Evolutionary conservation across 2,888 invertebrate species (phyloP).

Genomic region (Plusia festucae): DNA sequence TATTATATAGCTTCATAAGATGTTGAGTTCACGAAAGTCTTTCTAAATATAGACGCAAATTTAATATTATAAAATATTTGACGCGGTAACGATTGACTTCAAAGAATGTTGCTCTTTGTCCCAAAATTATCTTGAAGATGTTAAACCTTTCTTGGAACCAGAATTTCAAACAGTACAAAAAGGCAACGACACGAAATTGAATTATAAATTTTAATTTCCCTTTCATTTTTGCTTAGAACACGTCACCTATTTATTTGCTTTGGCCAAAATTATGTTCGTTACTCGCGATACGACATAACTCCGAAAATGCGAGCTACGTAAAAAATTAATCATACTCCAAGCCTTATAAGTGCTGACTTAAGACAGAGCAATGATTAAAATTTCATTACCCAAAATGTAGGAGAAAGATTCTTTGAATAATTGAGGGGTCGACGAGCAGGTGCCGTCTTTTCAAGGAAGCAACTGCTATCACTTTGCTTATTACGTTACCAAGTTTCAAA

Average conservation of each 20-base stretch:
- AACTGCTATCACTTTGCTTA: slow-evolving; percentile 58
- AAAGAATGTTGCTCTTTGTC: slow-evolving; percentile 16
- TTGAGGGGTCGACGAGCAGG: slow-evolving; percentile 72
- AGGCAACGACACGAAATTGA: slow-evolving; percentile 14
- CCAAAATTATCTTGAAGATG: slow-evolving; percentile 1
- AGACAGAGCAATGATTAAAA: slow-evolving; percentile 76
- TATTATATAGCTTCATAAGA: background rate
- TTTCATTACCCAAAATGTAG: slow-evolving; percentile 82
- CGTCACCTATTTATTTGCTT: slow-evolving; percentile 11
- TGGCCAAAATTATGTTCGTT: slow-evolving; percentile 6
- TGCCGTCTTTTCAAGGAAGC: slow-evolving; percentile 55
- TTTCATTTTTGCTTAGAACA: slow-evolving; percentile 11
- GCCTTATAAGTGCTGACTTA: slow-evolving; percentile 70
- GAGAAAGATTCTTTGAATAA: slow-evolving; percentile 82
- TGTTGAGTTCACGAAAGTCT: slow-evolving; percentile 3
- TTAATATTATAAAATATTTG: slow-evolving; percentile 16
- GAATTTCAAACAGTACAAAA: slow-evolving; percentile 17
- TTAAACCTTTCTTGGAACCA: slow-evolving; percentile 15
- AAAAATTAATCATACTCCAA: slow-evolving; percentile 63
- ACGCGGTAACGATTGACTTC: slow-evolving; percentile 10
- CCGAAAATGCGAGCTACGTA: slow-evolving; percentile 31
- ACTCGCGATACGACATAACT: background rate
- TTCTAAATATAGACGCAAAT: slow-evolving; percentile 6
- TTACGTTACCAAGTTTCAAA: slow-evolving; percentile 32
- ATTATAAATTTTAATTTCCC: slow-evolving; percentile 16